Evolutionary conservation across 2,113 vertebrate genomes (phyloP).

Genomic region (Monarcha castaneiventris): DNA sequence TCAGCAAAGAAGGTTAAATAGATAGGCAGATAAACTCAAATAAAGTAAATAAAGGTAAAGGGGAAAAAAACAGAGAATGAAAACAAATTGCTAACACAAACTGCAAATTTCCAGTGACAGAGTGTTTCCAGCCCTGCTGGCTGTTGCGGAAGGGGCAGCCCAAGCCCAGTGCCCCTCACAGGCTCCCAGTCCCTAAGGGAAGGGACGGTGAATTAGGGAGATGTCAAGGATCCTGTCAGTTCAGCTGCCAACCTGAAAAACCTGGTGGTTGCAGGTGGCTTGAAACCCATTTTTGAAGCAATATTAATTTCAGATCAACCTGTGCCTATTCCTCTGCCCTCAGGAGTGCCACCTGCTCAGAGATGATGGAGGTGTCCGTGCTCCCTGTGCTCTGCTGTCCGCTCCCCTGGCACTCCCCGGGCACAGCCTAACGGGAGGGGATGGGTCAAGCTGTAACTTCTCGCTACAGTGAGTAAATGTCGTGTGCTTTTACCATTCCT

Average conservation of each 20-base stretch:
- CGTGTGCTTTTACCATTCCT: neutral
- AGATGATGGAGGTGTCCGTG: neutral
- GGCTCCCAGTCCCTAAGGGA: neutral
- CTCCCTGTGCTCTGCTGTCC: neutral
- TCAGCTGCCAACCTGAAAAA: neutral
- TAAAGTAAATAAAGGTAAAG: neutral
- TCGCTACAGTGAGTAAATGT: neutral
- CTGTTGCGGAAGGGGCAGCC: neutral
- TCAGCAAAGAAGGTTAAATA: neutral
- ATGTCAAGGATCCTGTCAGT: neutral
- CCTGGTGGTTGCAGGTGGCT: neutral
- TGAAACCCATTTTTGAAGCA: neutral
- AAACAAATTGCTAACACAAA: fast-evolving
- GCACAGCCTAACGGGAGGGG: neutral
- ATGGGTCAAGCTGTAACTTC: neutral
- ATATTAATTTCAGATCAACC: neutral
- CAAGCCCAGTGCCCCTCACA: neutral
- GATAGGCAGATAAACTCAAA: neutral
- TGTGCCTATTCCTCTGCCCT: neutral
- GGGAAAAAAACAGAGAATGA: neutral
- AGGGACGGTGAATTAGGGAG: fast-evolving
- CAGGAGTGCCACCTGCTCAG: fast-evolving
- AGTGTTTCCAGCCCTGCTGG: neutral
- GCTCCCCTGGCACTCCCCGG: fast-evolving
- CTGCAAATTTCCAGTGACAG: neutral